Percentiles rank a stretch among this genome's conserved stretches.
These are phyloP conservation scores for Capitulum mitella DNA, from an alignment of 2,888 invertebrate species.

Conservation along the genomic window DNA sequence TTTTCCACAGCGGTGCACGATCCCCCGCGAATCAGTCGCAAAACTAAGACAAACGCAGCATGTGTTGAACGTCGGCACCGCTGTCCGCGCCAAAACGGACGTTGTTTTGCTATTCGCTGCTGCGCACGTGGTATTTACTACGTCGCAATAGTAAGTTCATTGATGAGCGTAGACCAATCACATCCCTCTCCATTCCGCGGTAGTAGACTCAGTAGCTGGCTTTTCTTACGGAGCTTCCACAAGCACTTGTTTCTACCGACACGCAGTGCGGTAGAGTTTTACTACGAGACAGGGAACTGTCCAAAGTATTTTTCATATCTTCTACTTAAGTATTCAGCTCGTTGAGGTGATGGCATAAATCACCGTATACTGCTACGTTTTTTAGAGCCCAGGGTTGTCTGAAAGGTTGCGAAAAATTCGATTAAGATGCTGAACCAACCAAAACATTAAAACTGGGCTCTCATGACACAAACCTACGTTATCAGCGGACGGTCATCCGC, in stretches of 20 bases:
- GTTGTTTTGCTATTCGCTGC: conserved; percentile 10
- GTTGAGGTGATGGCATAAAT: too few species aligned
- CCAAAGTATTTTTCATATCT: background rate
- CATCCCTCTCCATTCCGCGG: background rate
- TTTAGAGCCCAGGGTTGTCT: too few species aligned
- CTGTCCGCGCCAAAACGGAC: background rate
- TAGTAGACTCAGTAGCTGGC: background rate
- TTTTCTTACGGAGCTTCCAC: background rate
- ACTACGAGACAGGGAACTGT: background rate
- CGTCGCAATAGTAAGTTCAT: conserved; percentile 23
- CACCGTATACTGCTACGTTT: too few species aligned
- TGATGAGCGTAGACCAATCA: conserved; percentile 2
- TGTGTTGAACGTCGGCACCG: background rate
- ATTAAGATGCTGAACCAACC: too few species aligned
- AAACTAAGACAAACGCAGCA: background rate
- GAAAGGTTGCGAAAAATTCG: too few species aligned
- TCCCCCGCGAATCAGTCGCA: background rate
- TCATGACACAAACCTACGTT: too few species aligned
- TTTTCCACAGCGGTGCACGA: too few species aligned
- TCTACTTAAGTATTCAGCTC: background rate
- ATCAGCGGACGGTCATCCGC: background rate
- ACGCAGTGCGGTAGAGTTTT: background rate
- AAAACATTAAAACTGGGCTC: too few species aligned
- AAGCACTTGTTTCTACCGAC: background rate
- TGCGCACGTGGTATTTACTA: conserved; percentile 25